phyloP scores from a whole-genome alignment of 2,113 vertebrate genomes.

The Oriolus oriolus region DNA sequence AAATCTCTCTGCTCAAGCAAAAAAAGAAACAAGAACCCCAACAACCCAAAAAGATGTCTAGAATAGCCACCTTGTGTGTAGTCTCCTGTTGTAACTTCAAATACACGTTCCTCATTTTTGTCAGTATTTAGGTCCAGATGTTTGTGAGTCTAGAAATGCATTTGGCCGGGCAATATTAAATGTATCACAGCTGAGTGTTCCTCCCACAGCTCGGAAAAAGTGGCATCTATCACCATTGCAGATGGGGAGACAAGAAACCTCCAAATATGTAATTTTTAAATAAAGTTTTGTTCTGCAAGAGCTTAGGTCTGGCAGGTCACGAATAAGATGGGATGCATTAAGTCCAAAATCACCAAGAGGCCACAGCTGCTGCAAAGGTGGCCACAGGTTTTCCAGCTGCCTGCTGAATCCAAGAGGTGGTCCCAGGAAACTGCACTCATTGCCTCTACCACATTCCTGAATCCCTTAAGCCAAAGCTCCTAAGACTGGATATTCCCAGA shows the following conservation, averaged over 20 bases:
- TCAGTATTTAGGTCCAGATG: not conserved
- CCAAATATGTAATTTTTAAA: not conserved
- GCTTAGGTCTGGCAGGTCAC: not conserved
- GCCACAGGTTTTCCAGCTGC: not conserved
- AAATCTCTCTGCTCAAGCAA: not conserved
- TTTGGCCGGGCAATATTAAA: not conserved
- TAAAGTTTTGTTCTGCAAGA: not conserved
- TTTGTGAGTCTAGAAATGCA: not conserved
- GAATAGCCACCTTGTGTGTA: not conserved
- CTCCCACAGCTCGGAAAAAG: not conserved
- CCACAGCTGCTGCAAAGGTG: not conserved
- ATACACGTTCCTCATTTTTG: not conserved
- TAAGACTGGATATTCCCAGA: not conserved
- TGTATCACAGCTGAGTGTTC: not conserved
- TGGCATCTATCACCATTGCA: not conserved
- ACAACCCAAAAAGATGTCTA: not conserved
- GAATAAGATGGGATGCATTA: not conserved
- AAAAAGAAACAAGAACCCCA: not conserved
- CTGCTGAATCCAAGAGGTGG: not conserved
- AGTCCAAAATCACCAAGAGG: not conserved
- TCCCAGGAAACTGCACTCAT: not conserved
- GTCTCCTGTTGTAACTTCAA: not conserved
- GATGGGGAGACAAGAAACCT: not conserved
- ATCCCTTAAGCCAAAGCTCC: not conserved
- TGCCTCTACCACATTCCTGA: not conserved